Evolutionary conservation across 2,113 vertebrate species (phyloP), one percentile per base, ranked within the genome.

Genomic region (Steatornis caripensis): DNA sequence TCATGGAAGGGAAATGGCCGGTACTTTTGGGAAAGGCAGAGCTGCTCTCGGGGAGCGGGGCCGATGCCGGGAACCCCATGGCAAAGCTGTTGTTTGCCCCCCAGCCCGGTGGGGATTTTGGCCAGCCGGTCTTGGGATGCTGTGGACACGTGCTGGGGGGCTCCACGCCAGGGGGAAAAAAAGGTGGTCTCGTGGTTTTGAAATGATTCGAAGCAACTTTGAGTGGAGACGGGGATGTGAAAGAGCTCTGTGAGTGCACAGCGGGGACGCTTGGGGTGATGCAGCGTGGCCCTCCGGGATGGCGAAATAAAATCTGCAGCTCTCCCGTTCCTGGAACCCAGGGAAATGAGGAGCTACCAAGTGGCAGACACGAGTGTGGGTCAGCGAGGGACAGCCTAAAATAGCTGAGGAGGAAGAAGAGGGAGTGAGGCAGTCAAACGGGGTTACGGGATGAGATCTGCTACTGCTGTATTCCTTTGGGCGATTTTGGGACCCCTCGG

Each of bases 381-480:
- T 43, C 45, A 37, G 45, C 0, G 5, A 39, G 27, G 45, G 12
- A 24, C 21, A 49, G 57, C 48, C 66, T 36, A 3, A 46, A 92
- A 53, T 2, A 79, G 65, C 29, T 34, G 57, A 49, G 60, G 61
- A 11, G 15, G 76, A 17, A 36, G 60, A 34, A 12, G 30, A 60
- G 12, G 37, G 32, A 45, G 12, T 2, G 30, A 23, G 21, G 37
- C 66, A 32, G 69, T 27, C 1, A 3, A 53, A 3, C 0, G 6
- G 65, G 49, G 16, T 26, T 46, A 14, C 0, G 5, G 80, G 66
- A 6, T 10, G 48, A 76, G 4, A 71, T 34, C 7, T 51, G 32
- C 29, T 37, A 5, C 12, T 32, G 45, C 72, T 21, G 0, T 2
- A 8, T 53, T 27, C 49, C 70, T 32, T 0, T 0, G 0, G 60